Evolutionary conservation across 2,888 invertebrate species (phyloP).

Genomic region (Epirrhoe tristata): DNA sequence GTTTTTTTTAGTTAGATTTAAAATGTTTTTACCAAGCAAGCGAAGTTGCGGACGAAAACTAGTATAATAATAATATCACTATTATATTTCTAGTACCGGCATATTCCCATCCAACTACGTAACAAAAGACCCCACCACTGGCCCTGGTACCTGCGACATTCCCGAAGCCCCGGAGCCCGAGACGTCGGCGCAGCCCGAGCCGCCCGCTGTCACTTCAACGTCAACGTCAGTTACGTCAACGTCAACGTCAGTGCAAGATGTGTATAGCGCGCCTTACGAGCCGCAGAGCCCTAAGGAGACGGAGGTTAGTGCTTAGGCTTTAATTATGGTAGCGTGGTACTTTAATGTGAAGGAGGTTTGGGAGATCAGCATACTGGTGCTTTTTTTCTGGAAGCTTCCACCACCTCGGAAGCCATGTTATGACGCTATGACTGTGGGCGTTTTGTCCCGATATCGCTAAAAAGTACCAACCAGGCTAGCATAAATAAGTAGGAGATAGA

Average conservation of each 20-base stretch:
- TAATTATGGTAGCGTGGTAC: neutral
- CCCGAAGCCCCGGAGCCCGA: conserved; percentile 72
- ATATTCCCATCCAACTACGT: conserved; percentile 99
- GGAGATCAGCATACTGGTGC: too few relatives aligned
- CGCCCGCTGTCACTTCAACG: conserved; percentile 28
- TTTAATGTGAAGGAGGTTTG: too few relatives aligned
- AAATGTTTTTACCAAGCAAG: too few relatives aligned
- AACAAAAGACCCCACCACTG: conserved; percentile 83
- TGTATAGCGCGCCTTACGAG: conserved; percentile 12
- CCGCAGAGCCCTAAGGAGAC: conserved; percentile 25
- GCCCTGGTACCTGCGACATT: conserved; percentile 59
- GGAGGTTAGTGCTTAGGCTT: neutral
- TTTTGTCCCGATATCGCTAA: too few relatives aligned
- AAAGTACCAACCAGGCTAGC: too few relatives aligned
- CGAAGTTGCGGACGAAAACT: too few relatives aligned
- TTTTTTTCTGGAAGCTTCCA: too few relatives aligned
- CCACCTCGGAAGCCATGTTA: too few relatives aligned
- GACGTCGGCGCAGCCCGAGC: conserved; percentile 70
- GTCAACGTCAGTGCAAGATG: conserved; percentile 23
- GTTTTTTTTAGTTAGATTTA: too few relatives aligned
- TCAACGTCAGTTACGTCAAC: conserved; percentile 11
- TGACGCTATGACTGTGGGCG: too few relatives aligned
- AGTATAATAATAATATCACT: too few relatives aligned
- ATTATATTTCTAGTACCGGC: conserved; percentile 91
- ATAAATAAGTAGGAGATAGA: too few relatives aligned